A percentile compares a stretch with the other conserved stretches of the same genome.
These are phyloP conservation scores for Stomorhina lunata DNA, from an alignment of 2,888 invertebrate genomes.

Conservation along the genomic window DNA sequence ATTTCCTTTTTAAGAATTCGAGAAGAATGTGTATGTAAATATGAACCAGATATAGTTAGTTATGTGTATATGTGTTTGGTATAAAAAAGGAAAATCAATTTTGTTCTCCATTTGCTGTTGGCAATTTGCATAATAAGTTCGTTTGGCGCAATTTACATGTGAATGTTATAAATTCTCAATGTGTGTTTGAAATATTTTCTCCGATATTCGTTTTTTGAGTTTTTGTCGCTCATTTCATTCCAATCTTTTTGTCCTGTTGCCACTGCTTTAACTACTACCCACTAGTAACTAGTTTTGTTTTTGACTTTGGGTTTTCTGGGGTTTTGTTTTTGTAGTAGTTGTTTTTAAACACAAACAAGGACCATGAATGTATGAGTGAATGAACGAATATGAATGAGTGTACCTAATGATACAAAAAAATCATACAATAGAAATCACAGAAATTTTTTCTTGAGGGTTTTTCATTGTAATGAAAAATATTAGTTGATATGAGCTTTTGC, in stretches of 20 bases:
- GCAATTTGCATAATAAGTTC: conserved; percentile 80
- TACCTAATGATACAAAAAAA: neutral
- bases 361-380: neutral
- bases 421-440: neutral
- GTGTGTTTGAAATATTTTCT: conserved; percentile 65
- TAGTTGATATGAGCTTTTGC: no score
- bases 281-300: neutral
- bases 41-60: no score
- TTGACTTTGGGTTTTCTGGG: neutral
- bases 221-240: neutral
- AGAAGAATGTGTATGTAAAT: neutral
- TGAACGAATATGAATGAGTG: no score
- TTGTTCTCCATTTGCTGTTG: conserved; percentile 80
- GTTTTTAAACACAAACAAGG: neutral
- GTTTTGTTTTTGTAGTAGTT: neutral
- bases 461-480: neutral
- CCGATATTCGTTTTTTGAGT: no score
- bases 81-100: conserved; percentile 78
- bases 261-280: neutral
- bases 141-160: conserved; percentile 80
- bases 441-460: conserved; percentile 2
- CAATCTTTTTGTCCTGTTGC: neutral
- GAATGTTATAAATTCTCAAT: conserved; percentile 78
- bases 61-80: conserved; percentile 37
- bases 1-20: neutral